Conservation (phyloP, 2,113 vertebrate genomes). For the Casuarius casuarius region DNA sequence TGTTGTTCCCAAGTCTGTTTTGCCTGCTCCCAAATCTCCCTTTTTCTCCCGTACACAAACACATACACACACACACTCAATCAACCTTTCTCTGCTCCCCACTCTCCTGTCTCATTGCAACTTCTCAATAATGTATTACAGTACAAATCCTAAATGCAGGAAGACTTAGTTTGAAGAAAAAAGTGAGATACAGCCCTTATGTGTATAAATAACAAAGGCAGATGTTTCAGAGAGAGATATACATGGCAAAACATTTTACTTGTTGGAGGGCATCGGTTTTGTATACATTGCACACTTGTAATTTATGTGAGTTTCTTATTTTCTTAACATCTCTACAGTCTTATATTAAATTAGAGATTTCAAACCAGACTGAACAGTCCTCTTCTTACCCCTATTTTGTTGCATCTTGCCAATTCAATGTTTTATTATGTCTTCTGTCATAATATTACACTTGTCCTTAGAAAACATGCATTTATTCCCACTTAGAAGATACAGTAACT, state of each 20-base stretch:
- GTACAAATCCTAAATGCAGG: background rate
- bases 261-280: background rate
- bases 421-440: constrained; percentile 79
- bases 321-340: background rate
- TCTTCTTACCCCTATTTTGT: constrained; percentile 71
- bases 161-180: background rate
- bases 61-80: background rate
- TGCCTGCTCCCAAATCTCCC: background rate
- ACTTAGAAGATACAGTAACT: constrained; percentile 67
- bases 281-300: background rate
- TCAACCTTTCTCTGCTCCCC: background rate
- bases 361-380: constrained; percentile 68
- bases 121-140: background rate
- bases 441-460: constrained; percentile 76
- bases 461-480: constrained; percentile 76
- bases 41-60: background rate
- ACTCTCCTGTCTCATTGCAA: background rate
- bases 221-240: background rate
- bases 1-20: background rate
- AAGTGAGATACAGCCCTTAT: background rate
- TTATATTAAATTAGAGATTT: constrained; percentile 66
- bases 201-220: background rate
- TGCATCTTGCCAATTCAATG: constrained; percentile 68
- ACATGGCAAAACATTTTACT: constrained; percentile 11
- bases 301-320: constrained; percentile 50